phyloP scores from a whole-genome alignment of 2,888 invertebrate species.

The Chaetogeoica ovagalla region DNA sequence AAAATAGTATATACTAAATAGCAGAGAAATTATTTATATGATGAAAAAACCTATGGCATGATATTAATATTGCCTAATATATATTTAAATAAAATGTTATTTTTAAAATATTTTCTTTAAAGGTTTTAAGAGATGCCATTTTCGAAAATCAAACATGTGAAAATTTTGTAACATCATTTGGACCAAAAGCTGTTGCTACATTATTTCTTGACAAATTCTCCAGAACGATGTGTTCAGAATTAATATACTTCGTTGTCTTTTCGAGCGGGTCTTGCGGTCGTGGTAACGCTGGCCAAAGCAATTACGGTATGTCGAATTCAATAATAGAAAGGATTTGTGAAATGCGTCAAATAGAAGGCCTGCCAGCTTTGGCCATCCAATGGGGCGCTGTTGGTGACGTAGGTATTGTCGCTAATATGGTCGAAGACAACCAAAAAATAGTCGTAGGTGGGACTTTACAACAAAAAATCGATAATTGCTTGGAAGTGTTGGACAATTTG shows the following conservation, averaged over 20 bases:
- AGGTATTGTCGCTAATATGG: constrained; percentile 65
- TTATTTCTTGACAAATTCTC: constrained; percentile 72
- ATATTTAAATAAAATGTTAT: too few species aligned
- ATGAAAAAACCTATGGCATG: too few species aligned
- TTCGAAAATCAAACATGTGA: constrained; percentile 77
- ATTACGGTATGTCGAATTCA: constrained; percentile 89
- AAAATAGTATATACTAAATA: too few species aligned
- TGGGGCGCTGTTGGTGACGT: constrained; percentile 94
- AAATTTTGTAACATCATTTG: constrained; percentile 69
- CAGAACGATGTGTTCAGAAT: constrained; percentile 64
- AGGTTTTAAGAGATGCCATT: constrained; percentile 73
- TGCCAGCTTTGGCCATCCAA: constrained; percentile 82
- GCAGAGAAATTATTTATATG: too few species aligned
- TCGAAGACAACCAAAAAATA: constrained; percentile 70
- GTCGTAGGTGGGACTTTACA: constrained; percentile 81
- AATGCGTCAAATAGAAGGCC: constrained; percentile 68
- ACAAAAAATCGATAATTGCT: constrained; percentile 81
- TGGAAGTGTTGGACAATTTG: constrained; percentile 70
- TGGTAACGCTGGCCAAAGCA: constrained; percentile 88
- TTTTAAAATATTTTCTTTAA: background rate
- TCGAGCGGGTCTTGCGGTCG: constrained; percentile 90
- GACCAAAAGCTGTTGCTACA: constrained; percentile 82
- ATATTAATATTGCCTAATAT: too few species aligned
- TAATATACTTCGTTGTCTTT: constrained; percentile 81
- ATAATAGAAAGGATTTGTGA: constrained; percentile 69